Percentiles rank a stretch among this genome's conserved stretches.
These are phyloP conservation scores for Anthopleura xanthogrammica DNA, from an alignment of 92 coral and sea anemone species.

Conservation along the genomic window DNA sequence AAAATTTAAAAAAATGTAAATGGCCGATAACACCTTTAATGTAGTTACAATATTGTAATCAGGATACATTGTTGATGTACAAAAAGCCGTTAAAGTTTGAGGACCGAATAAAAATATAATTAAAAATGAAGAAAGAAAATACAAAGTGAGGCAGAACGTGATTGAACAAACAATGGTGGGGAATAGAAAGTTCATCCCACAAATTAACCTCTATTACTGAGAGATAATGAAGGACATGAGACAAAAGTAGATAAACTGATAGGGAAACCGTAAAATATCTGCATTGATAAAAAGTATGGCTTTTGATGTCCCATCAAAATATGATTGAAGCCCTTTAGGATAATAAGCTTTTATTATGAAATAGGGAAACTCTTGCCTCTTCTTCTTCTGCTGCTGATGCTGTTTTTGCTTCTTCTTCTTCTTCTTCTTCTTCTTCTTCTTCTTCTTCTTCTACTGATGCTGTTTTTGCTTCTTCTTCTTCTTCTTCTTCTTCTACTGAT, in stretches of 20 bases:
- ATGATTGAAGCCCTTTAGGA: not conserved
- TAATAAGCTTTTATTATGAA: no score
- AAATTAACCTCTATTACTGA: slow-evolving; percentile 31
- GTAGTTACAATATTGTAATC: not conserved
- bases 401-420: no score
- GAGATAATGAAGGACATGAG: slow-evolving; percentile 1
- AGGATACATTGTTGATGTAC: not conserved
- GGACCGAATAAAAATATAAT: not conserved
- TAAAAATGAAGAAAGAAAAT: not conserved
- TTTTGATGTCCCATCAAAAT: not conserved
- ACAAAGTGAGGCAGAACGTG: not conserved
- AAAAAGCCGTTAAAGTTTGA: not conserved
- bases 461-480: no score
- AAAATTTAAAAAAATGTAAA: not conserved
- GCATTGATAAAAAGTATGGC: not conserved
- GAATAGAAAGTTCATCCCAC: slow-evolving; percentile 20
- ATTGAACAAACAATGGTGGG: not conserved
- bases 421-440: no score
- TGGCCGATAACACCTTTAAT: not conserved
- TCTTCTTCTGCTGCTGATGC: no score
- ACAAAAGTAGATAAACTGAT: not conserved
- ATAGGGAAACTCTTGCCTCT: no score
- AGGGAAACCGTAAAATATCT: not conserved
- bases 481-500: no score
- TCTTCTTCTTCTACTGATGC: no score